phyloP scores from a whole-genome alignment of 2,888 invertebrate species.

The Rhagium mordax region DNA sequence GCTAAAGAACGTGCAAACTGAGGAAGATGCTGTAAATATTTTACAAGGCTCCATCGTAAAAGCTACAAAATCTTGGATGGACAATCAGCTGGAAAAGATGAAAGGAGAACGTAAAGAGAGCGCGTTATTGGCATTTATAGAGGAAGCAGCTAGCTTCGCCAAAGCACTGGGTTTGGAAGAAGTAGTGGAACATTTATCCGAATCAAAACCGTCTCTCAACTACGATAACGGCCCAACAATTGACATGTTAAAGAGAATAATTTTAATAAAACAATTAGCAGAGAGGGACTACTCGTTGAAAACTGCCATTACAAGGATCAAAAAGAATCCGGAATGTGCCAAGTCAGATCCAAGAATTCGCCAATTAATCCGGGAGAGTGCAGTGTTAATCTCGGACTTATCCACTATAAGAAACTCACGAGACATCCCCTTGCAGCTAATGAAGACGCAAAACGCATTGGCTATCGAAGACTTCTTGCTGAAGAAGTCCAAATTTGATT shows the following conservation, averaged over 20 bases:
- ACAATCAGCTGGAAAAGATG: conserved; percentile 72
- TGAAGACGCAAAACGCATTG: conserved; percentile 80
- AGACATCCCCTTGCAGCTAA: conserved; percentile 80
- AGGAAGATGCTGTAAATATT: conserved; percentile 77
- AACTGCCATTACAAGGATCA: conserved; percentile 76
- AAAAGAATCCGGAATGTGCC: conserved; percentile 78
- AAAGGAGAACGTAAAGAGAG: conserved; percentile 69
- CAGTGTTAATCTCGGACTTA: conserved; percentile 71
- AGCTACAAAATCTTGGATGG: conserved; percentile 77
- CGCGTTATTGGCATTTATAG: conserved; percentile 69
- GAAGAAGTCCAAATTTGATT: conserved; percentile 73
- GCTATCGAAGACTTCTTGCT: conserved; percentile 84
- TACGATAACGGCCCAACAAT: conserved; percentile 75
- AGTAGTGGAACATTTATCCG: conserved; percentile 71
- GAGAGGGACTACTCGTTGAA: conserved; percentile 77
- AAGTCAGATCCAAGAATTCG: conserved; percentile 80
- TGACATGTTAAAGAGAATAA: conserved; percentile 79
- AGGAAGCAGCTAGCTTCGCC: conserved; percentile 80
- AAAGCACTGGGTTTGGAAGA: conserved; percentile 79
- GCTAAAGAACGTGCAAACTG: conserved; percentile 75
- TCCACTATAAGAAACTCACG: conserved; percentile 76
- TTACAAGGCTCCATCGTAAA: conserved; percentile 79
- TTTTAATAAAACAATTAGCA: conserved; percentile 81
- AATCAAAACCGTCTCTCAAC: conserved; percentile 72
- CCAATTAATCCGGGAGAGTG: conserved; percentile 82